Evolutionary conservation across 92 coral and sea anemone species (phyloP), one percentile per base, ranked within the genome.

Genomic region (Diadumene lineata): DNA sequence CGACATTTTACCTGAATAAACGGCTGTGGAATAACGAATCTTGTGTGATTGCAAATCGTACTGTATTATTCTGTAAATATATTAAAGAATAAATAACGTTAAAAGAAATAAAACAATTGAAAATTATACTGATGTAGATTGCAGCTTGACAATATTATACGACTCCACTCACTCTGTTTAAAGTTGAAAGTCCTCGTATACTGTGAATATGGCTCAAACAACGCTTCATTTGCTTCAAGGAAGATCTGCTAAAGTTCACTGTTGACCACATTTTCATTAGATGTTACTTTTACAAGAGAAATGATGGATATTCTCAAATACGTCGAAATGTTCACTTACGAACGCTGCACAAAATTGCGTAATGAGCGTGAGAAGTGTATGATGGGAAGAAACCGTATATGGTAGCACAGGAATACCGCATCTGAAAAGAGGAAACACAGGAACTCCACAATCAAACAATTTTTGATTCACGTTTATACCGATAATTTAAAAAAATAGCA

Each of bases 191-290:
- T 8, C 70, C 68, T 43, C 92, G 58, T 34, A 78, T 57, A 0
- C 88, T 48, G 3, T 83, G 73, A 46, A 44, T 32, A 50, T 70
- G 78, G 15, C 78, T 84, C 23, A 50, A 76, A 61, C 73, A 43
- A 2, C 91, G 81, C 63, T 87, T 89, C 66, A 88, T 64, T 25
- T 81, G 78, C 76, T 78, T 84, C n/a, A 86, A 64, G 0, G 90
- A 87, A 6, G 83, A 67, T 66, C 97, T 86, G 21, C 88, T 85
- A 28, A 87, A 71, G 43, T 74, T 90, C 25, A 90, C 50, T 61
- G 87, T 80, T 3, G 85, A 77, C 92, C 89, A 90, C 92, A 87
- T 87, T 31, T 72, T 74, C 21, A 31, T 8, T n/a, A 27, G 11
- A 56, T 0, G n/a, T n/a, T n/a, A 16, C 13, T 33, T 21, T 29